phyloP scores from a whole-genome alignment of 2,797 vertebrate genomes.

The Cercopithecus diana region DNA sequence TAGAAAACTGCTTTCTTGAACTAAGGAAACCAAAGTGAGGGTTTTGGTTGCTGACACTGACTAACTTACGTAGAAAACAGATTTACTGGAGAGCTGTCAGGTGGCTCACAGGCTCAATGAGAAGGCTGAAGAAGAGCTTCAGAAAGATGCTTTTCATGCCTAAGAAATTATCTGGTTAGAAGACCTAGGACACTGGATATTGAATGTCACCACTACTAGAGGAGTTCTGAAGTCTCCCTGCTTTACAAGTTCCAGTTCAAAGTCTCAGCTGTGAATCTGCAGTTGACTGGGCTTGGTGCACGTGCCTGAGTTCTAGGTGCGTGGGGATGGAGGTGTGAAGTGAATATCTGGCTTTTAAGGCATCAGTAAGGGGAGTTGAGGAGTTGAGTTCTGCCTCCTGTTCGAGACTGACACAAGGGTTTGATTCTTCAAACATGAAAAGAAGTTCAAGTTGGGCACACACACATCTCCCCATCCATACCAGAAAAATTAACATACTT shows the following conservation, averaged over 20 bases:
- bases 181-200: neutral
- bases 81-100: neutral
- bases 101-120: neutral
- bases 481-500: neutral
- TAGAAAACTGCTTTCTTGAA: neutral
- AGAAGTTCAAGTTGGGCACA: neutral
- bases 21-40: neutral
- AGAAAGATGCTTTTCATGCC: neutral
- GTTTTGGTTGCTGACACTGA: neutral
- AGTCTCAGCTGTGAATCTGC: neutral
- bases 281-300: neutral
- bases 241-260: neutral
- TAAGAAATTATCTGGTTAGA: neutral
- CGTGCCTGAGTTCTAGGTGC: neutral
- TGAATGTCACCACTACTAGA: neutral
- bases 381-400: neutral
- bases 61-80: neutral
- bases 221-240: neutral
- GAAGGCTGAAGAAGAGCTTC: neutral
- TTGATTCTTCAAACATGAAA: slow-evolving; percentile 21
- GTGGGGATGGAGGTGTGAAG: neutral
- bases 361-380: neutral
- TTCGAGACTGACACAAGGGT: neutral
- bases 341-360: neutral
- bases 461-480: neutral